A percentile compares a stretch with the other conserved stretches of the same genome.
Conservation (phyloP, 2,113 vertebrate species). For the Poeciliopsis occidentalis region DNA sequence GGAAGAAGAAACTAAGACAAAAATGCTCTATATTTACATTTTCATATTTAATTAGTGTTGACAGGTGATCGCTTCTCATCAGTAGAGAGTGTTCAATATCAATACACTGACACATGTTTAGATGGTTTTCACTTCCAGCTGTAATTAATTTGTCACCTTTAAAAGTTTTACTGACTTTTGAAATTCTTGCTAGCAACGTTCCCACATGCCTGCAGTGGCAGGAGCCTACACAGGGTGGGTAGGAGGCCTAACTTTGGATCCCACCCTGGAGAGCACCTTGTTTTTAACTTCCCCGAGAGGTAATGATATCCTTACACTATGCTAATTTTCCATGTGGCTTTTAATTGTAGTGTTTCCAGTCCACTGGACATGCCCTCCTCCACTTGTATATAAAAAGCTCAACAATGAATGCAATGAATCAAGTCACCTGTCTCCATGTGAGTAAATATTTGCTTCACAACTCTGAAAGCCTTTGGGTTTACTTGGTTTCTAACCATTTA, state of each 20-base stretch:
- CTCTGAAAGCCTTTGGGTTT: slow-evolving; percentile 6
- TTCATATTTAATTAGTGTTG: background rate
- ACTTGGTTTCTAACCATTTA: background rate
- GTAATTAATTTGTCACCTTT: background rate
- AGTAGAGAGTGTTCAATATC: too few relatives aligned
- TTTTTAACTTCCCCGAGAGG: slow-evolving; percentile 63
- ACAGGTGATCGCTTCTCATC: too few relatives aligned
- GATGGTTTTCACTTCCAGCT: background rate
- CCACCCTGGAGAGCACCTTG: slow-evolving; percentile 67
- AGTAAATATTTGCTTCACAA: slow-evolving; percentile 33
- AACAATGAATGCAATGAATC: slow-evolving; percentile 37
- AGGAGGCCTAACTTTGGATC: slow-evolving; percentile 70
- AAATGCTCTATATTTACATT: background rate
- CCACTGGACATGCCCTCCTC: slow-evolving; percentile 64
- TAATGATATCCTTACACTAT: slow-evolving; percentile 74
- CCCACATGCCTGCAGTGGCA: slow-evolving; percentile 32
- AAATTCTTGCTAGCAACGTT: slow-evolving; percentile 3
- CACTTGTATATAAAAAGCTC: slow-evolving; percentile 67
- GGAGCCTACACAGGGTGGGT: slow-evolving; percentile 62
- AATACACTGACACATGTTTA: too few relatives aligned
- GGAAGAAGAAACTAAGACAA: background rate
- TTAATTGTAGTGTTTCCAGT: slow-evolving; percentile 76
- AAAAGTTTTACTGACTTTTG: slow-evolving; percentile 2
- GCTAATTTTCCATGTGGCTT: slow-evolving; percentile 68
- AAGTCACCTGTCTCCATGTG: slow-evolving; percentile 34